Percentiles rank a stretch among this genome's conserved stretches.
Evolutionary conservation across 2,797 vertebrate genomes (phyloP).

Genomic region (Sparidentex hasta): DNA sequence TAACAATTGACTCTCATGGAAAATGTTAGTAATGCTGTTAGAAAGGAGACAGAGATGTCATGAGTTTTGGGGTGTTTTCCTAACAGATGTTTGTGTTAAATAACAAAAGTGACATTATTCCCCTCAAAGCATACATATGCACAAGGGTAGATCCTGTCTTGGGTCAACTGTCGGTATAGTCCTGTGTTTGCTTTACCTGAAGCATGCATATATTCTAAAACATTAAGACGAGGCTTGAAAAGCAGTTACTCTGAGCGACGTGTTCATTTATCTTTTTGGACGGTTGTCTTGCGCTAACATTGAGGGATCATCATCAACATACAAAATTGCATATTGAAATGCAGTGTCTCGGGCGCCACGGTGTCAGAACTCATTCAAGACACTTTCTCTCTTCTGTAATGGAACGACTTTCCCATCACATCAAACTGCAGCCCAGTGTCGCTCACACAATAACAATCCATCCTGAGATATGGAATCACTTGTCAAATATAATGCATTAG

Average conservation of each 20-base stretch:
- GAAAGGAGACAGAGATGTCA: not conserved
- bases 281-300: not conserved
- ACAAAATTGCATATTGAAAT: slow-evolving; percentile 18
- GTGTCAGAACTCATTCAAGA: slow-evolving; percentile 36
- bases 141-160: not conserved
- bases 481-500: slow-evolving; percentile 65
- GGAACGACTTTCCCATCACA: slow-evolving; percentile 30
- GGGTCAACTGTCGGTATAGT: not conserved
- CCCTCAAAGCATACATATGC: not conserved
- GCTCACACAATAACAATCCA: slow-evolving; percentile 55
- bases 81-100: not conserved
- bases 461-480: slow-evolving; percentile 63
- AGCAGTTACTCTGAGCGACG: not conserved
- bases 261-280: slow-evolving; percentile 21
- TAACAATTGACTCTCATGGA: not conserved
- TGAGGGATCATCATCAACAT: slow-evolving; percentile 5
- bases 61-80: not conserved
- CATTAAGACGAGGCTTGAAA: slow-evolving; percentile 3
- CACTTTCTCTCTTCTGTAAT: slow-evolving; percentile 9
- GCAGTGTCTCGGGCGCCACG: not conserved
- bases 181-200: not conserved
- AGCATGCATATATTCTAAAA: slow-evolving; percentile 1
- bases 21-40: not conserved
- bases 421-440: slow-evolving; percentile 29
- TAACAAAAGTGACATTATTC: not conserved